These are phyloP conservation scores for Raja brachyura DNA, from an alignment of 2,113 vertebrate species.

Conservation along the genomic window DNA sequence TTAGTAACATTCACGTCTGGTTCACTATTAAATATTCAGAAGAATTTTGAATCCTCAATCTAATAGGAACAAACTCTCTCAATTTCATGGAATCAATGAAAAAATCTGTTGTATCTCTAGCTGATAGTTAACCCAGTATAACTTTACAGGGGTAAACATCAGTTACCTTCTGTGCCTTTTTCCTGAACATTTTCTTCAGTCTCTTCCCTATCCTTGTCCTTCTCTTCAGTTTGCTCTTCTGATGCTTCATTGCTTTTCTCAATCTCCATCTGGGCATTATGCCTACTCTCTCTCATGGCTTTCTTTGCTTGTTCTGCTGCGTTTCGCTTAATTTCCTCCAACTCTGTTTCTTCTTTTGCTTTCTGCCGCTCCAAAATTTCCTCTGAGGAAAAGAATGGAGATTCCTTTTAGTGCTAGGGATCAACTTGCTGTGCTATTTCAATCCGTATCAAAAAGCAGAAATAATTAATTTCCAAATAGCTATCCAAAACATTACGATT, in stretches of 20 bases:
- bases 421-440: not conserved
- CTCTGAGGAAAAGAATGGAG: constrained; percentile 52
- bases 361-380: constrained; percentile 73
- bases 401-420: not conserved
- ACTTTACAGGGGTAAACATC: not conserved
- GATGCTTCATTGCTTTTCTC: constrained; percentile 49
- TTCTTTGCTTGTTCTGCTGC: constrained; percentile 65
- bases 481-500: not conserved
- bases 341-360: constrained; percentile 63
- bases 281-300: constrained; percentile 58
- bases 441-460: not conserved
- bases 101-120: not conserved
- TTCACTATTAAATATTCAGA: not conserved
- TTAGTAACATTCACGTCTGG: not conserved
- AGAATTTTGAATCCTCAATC: not conserved
- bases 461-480: not conserved
- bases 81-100: not conserved
- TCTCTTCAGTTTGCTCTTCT: constrained; percentile 56
- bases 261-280: constrained; percentile 51
- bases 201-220: constrained; percentile 51
- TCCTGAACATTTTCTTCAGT: constrained; percentile 53
- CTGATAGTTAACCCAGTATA: not conserved
- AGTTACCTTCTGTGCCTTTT: constrained; percentile 62
- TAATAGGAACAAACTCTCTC: not conserved
- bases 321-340: constrained; percentile 65